A percentile compares a stretch with the other conserved stretches of the same genome.
These are phyloP conservation scores for Python bivittatus DNA, from an alignment of 2,113 vertebrate genomes.

Conservation along the genomic window DNA sequence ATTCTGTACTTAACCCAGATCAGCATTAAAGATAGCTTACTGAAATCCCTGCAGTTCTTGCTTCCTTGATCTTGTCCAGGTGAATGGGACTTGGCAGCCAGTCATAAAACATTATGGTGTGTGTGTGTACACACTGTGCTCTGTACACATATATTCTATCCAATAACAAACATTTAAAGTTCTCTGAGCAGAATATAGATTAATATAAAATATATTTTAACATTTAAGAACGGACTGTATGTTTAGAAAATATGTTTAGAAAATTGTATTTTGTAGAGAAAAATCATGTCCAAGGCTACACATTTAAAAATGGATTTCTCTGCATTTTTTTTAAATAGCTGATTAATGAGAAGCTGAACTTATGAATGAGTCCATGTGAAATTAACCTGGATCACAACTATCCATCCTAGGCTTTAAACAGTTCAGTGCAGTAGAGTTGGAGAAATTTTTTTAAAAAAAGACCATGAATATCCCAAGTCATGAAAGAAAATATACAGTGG, in stretches of 20 bases:
- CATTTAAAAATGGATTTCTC: neutral
- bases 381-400: neutral
- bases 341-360: neutral
- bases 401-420: neutral
- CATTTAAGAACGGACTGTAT: neutral
- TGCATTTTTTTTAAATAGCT: neutral
- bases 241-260: neutral
- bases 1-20: neutral
- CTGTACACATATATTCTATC: neutral
- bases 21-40: neutral
- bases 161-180: neutral
- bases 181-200: neutral
- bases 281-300: neutral
- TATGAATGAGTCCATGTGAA: neutral
- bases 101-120: neutral
- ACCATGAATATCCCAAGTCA: neutral
- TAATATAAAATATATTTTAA: neutral
- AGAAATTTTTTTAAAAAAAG: neutral
- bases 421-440: neutral
- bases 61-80: neutral
- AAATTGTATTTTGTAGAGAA: neutral
- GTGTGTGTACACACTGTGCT: neutral
- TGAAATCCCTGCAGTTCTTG: neutral
- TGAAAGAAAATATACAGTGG: neutral
- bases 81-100: neutral